Evolutionary conservation across 1,140 invertebrate genomes (phyloP), one percentile per base, ranked within the genome.

Genomic region (Drosophila hydei): DNA sequence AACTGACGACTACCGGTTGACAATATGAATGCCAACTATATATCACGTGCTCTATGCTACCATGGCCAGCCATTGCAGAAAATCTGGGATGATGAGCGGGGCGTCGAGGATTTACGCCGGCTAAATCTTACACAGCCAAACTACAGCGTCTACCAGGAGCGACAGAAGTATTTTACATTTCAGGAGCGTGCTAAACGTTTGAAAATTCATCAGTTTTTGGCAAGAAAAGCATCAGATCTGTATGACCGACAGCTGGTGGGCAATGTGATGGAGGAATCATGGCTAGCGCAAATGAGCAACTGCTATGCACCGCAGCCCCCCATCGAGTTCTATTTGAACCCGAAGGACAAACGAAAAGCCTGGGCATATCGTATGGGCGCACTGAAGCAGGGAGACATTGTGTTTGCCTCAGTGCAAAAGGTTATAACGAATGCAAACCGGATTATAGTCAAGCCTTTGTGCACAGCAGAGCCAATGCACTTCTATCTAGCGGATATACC

Each of bases 61-160:
- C 96, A 97, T 93, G 96, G 96, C 1, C 95, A 96, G 79, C 96
- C 96, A 78, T 92, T 97, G 73, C 95, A 96, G 91, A 97, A 96
- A 92, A 94, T 96, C 69, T 97, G 96, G 96, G 96, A 97, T 83
- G 93, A 94, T 19, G 96, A 97, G 81, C 93, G 95, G 79, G 95
- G 96, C 64, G 95, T 96, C 80, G 94, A 94, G 54, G 95, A 96
- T 80, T 90, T 96, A 48, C 72, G 93, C 2, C 93, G 94, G 79
- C 92, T 95, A 71, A 94, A 94, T 78, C 93, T 96, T 33, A 80
- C 94, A 67, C 93, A 95, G 72, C 92, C 93, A 12, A 95, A 94
- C 91, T 97, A 95, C 91, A 93, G 94, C 42, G 94, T 96, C 42
- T 96, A 96, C 91, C 94, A 95, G 77, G 94, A 95, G 59, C 93